Evolutionary conservation across 2,888 invertebrate species (phyloP).

Genomic region (Acanthoscelides obtectus): DNA sequence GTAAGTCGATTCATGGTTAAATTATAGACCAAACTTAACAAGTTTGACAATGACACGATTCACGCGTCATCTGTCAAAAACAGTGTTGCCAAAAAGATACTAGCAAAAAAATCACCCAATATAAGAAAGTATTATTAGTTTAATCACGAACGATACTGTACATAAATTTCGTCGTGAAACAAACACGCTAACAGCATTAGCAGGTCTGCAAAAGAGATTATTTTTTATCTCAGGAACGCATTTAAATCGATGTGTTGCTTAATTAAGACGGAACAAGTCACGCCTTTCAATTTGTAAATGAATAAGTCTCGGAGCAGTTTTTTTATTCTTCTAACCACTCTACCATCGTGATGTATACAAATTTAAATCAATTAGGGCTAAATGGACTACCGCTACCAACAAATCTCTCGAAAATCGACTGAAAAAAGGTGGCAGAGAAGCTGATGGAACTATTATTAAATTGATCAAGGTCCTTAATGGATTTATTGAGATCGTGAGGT

Average conservation of each 20-base stretch:
- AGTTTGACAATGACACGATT: no score
- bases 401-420: not conserved
- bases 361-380: constrained; percentile 25
- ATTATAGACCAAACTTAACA: no score
- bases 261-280: constrained; percentile 29
- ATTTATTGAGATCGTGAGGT: not conserved
- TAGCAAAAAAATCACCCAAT: no score
- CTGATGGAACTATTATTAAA: not conserved
- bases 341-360: constrained; percentile 20
- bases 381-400: constrained; percentile 17
- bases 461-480: not conserved
- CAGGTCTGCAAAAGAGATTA: not conserved
- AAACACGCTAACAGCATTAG: not conserved
- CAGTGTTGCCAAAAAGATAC: no score
- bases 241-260: constrained; percentile 21
- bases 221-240: constrained; percentile 1
- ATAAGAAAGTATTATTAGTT: no score
- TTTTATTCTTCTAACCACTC: constrained; percentile 4
- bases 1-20: no score
- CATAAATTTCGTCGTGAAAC: not conserved
- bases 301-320: not conserved
- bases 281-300: constrained; percentile 24
- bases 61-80: no score
- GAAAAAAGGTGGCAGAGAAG: constrained; percentile 1
- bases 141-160: not conserved